Evolutionary conservation across 2,113 vertebrate genomes (phyloP), one percentile per base, ranked within the genome.

Genomic region (Anoura caudifer): DNA sequence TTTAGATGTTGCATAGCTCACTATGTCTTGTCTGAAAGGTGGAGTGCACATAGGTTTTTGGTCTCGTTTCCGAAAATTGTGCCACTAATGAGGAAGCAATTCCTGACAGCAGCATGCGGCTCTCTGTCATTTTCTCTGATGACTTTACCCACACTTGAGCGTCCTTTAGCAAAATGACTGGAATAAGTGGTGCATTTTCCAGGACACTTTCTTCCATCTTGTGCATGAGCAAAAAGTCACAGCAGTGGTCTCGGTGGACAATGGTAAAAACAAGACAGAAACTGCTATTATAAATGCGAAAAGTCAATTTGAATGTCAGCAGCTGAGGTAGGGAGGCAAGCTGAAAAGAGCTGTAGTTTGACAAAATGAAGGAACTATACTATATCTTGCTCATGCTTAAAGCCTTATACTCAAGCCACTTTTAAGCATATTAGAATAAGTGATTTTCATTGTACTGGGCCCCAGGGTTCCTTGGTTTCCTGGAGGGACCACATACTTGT

Each of bases 231-330:
- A 97, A 96, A 98, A 98, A 98, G 97, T 98, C 95, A 91, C 97
- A 98, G 97, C 98, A 96, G 98, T 98, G 82, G 90, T 56, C 97
- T 98, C 96, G 33, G 95, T 97, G 98, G 97, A 98, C 96, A 97
- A 97, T 97, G 95, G 92, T 95, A 87, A 97, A 98, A 97, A 92
- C 94, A 97, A 98, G 97, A 97, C 96, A 97, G 93, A 97, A 98
- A 70, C 95, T 96, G 92, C 96, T 91, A 96, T 98, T 98, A 98
- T 96, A 97, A 98, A 98, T 94, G 88, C 50, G 97, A 97, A 98
- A 98, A 98, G 98, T 98, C 98, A 97, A 98, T 98, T 98, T 98
- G 98, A 98, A 98, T 98, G 98, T 98, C 98, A 98, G 97, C 43
- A 92, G 77, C 96, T 70, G 86, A 97, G 85, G 92, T 59, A 97